Percentiles rank a stretch among this genome's conserved stretches.
phyloP scores from a whole-genome alignment of 2,113 vertebrate species.

The Osmerus eperlanus region DNA sequence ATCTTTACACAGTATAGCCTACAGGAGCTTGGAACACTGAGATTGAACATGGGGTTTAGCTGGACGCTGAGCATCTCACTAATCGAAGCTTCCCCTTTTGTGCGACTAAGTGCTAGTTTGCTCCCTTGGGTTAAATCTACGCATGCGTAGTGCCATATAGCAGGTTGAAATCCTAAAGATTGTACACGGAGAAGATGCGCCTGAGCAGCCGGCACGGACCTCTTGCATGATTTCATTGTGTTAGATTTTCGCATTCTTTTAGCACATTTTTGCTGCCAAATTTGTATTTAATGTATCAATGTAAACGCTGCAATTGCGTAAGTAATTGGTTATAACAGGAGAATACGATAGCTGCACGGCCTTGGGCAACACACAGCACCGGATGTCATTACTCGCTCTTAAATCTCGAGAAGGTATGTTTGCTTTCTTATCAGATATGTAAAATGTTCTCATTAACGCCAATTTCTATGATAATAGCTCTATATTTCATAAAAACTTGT shows the following conservation, averaged over 20 bases:
- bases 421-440: neutral
- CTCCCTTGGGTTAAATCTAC: neutral
- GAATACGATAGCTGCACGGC: slow-evolving; percentile 27
- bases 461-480: neutral
- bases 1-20: too few relatives aligned
- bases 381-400: slow-evolving; percentile 67
- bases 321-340: slow-evolving; percentile 20
- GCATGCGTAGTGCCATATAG: slow-evolving; percentile 59
- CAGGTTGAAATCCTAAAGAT: slow-evolving; percentile 43
- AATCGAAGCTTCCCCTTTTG: neutral
- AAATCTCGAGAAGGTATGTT: slow-evolving; percentile 59
- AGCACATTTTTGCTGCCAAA: slow-evolving; percentile 56
- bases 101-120: neutral
- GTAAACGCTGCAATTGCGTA: slow-evolving; percentile 23
- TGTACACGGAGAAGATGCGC: slow-evolving; percentile 51
- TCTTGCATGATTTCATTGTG: slow-evolving; percentile 44
- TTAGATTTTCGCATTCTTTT: slow-evolving; percentile 55
- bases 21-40: too few relatives aligned
- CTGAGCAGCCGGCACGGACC: slow-evolving; percentile 51
- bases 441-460: neutral
- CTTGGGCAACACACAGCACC: slow-evolving; percentile 58
- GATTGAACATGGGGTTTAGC: neutral
- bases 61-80: neutral
- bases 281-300: slow-evolving; percentile 48
- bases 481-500: neutral